Evolutionary conservation across 2,113 vertebrate genomes (phyloP), one percentile per base, ranked within the genome.

Genomic region (Ctenomys sociabilis): DNA sequence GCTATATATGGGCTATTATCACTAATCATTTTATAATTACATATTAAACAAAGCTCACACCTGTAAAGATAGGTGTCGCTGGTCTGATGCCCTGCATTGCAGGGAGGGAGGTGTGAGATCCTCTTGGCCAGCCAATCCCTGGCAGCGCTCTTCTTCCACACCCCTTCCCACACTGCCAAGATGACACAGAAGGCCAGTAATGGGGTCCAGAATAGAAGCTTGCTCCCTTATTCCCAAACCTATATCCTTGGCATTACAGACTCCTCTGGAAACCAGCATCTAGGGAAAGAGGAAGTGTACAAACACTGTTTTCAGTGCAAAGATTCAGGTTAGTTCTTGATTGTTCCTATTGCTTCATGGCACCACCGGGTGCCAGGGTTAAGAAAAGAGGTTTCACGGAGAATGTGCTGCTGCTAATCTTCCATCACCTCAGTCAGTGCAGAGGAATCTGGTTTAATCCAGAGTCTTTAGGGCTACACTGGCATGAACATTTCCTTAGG

Each of bases 21-120:
- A 83, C 37, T 81, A 72, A 40, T 72, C 86, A 82, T 84, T 83
- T 77, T 45, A 82, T 13, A 78, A 77, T 86, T 88, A 66, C 73
- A 95, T 70, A 61, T 40, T 86, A 81, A 96, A 61, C 85, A 64
- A 93, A 91, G 73, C 61, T 86, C 37, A 43, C 70, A 85, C n/a
- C 59, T 88, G 40, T 85, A 72, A 90, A 95, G 70, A 66, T 21
- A 90, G 77, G 12, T 88, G n/a, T 43, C 87, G 35, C 80, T n/a
- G n/a, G 72, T 43, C 66, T 89, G 61, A 66, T 8, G 30, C 16
- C 40, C 24, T 43, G 78, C 49, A 40, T 32, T 32, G n/a, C 21
- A 28, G 30, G 32, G 32, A 86, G 30, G 12, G 49, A 57, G n/a
- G 7, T 13, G 57, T 17, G 4, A 16, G 43, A 3, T 61, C n/a